These are phyloP conservation scores for Euwallacea fornicatus DNA, from an alignment of 1,140 invertebrate genomes.

Conservation along the genomic window DNA sequence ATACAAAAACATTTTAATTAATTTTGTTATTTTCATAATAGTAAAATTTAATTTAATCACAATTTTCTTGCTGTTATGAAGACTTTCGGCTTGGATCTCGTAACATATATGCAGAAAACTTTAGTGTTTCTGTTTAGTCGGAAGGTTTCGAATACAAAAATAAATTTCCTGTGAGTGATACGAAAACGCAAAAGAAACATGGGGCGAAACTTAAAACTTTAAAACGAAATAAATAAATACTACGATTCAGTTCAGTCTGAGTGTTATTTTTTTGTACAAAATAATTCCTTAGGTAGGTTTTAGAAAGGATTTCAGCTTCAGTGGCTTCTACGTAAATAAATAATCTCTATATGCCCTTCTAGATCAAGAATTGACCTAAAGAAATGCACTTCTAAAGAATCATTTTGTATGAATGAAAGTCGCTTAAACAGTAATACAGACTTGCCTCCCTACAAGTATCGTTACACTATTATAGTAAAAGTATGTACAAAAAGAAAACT, in stretches of 20 bases:
- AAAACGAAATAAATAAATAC: constrained; percentile 33
- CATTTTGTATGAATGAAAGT: constrained; percentile 18
- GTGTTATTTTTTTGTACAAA: constrained; percentile 24
- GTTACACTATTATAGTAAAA: background rate
- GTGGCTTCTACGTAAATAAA: constrained; percentile 4
- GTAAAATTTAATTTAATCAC: constrained; percentile 51
- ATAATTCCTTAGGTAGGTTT: constrained; percentile 27
- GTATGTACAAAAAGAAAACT: constrained; percentile 27
- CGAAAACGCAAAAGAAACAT: constrained; percentile 16
- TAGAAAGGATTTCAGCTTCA: background rate
- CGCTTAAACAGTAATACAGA: constrained; percentile 28
- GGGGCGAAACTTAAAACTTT: constrained; percentile 19
- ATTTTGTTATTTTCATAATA: constrained; percentile 49
- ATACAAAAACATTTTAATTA: constrained; percentile 51
- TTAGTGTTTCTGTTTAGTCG: constrained; percentile 3
- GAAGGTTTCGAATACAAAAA: constrained; percentile 24
- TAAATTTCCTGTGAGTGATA: constrained; percentile 3
- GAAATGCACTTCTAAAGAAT: constrained; percentile 24
- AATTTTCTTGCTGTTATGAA: constrained; percentile 51
- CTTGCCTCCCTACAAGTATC: constrained; percentile 12
- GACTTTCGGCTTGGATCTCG: constrained; percentile 47
- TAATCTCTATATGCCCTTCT: background rate
- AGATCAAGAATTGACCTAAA: background rate
- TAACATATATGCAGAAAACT: constrained; percentile 44
- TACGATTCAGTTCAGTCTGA: constrained; percentile 28